Base-by-base conservation (phyloP, 2,888 invertebrate species). In the Monopis laevigella region DNA sequence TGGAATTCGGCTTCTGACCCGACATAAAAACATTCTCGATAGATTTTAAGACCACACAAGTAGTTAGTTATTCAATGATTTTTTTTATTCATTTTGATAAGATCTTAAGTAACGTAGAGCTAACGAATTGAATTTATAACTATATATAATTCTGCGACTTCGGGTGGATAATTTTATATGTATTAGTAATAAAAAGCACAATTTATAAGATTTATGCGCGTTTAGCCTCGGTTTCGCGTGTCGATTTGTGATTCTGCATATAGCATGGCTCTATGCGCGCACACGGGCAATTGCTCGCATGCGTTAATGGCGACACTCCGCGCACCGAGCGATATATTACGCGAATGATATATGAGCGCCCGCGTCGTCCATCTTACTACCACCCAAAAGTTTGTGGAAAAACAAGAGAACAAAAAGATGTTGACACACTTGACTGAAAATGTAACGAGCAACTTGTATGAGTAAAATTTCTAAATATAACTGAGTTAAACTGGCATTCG, bases 281-380 rank as follows among this genome's bases (percentile, higher is more conserved):
- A 60, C 62, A 63, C 65, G 62, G 62, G 62, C 72, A 63, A 73
- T 75, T 72, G 71, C 70, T 56, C 64, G 65, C 69, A 65, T 65
- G 75, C 75, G 78, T 70, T 77, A 78, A 78, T 77, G 77, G 77
- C 73, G 77, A 78, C 78, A 77, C 73, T 78, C 78, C 65, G 52
- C 78, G 73, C 69, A 75, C 69, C 53, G 57, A 55, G 65, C 69
- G 65, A 77, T 75, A 77, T 78, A 78, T 74, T 73, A 67, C 74
- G 55, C 58, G 68, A 72, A 73, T 80, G 78, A 80, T 80, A 77
- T 78, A 80, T 69, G 65, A 58, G 65, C 73, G 66, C 60, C 62
- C 67, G 61, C 65, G 60, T 73, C 78, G 72, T 78, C 56, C 73
- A 77, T 78, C 77, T 77, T 74, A 58, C 75, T 72, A 78, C 78